These are phyloP conservation scores for Leptinotarsa tumamoca DNA, from an alignment of 2,888 invertebrate species.

Conservation along the genomic window DNA sequence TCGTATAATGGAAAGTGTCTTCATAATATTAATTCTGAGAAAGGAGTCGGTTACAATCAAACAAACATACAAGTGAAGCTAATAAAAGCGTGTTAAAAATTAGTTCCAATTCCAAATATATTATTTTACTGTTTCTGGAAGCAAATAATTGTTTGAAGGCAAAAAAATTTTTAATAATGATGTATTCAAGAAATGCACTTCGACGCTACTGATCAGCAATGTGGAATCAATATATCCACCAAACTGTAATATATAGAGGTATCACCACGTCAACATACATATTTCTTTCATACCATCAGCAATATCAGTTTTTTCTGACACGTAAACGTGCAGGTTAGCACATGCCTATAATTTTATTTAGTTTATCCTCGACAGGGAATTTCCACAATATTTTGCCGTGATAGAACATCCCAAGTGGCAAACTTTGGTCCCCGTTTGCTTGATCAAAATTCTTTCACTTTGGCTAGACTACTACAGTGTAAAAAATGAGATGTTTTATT, in stretches of 20 bases:
- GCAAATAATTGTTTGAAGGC: no score
- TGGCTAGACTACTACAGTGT: not conserved
- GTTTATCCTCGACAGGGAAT: conserved; percentile 11
- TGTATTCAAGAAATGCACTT: not conserved
- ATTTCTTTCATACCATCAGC: conserved; percentile 5
- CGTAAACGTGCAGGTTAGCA: conserved; percentile 10
- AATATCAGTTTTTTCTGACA: conserved; percentile 8
- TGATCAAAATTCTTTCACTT: conserved; percentile 16
- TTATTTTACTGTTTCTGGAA: no score
- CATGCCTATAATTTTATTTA: conserved; percentile 19
- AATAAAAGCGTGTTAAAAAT: no score
- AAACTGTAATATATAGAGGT: not conserved
- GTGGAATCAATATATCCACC: not conserved
- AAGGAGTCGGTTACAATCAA: no score
- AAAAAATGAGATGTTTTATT: not conserved
- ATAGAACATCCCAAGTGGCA: conserved; percentile 25
- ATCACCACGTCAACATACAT: conserved; percentile 1
- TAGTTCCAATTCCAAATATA: no score
- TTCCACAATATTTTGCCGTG: conserved; percentile 24
- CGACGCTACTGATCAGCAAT: not conserved
- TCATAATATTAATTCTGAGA: no score
- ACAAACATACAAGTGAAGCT: no score
- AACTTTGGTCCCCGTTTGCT: conserved; percentile 21
- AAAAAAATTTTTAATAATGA: no score
- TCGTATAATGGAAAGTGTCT: no score